These are phyloP conservation scores for Podarcis siculus DNA, from an alignment of 2,797 vertebrate species.

Conservation along the genomic window DNA sequence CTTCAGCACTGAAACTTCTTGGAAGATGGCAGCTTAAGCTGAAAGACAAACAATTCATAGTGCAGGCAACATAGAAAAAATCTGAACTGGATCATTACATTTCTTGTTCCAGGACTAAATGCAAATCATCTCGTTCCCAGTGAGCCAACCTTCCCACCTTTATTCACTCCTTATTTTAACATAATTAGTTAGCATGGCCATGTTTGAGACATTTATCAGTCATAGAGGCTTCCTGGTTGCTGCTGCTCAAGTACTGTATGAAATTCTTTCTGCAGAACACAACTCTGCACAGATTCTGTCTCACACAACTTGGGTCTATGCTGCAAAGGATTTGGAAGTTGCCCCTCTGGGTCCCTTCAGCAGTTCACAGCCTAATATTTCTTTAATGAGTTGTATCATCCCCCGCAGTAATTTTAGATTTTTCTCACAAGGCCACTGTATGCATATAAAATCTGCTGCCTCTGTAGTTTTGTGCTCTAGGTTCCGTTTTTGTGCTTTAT, in stretches of 20 bases:
- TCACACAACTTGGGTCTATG: not conserved
- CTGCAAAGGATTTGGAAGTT: not conserved
- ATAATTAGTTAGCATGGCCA: not conserved
- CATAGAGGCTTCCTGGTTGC: not conserved
- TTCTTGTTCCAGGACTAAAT: not conserved
- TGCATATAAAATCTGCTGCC: not conserved
- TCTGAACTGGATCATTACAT: not conserved
- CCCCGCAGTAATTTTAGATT: not conserved
- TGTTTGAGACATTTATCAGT: not conserved
- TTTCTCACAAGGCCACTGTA: not conserved
- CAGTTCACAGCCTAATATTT: not conserved
- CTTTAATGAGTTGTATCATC: not conserved
- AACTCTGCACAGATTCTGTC: not conserved
- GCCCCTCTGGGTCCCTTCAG: not conserved
- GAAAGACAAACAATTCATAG: not conserved
- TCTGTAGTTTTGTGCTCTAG: not conserved
- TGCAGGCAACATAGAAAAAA: not conserved
- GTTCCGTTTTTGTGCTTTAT: not conserved
- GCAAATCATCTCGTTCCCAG: not conserved
- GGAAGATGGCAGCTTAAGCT: not conserved
- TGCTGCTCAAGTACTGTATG: not conserved
- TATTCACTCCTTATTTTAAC: not conserved
- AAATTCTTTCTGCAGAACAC: not conserved
- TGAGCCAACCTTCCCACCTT: not conserved
- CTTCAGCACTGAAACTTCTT: fast-evolving